These are phyloP conservation scores for Acanthurus lineatus DNA, from an alignment of 2,797 vertebrate species.

Conservation along the genomic window DNA sequence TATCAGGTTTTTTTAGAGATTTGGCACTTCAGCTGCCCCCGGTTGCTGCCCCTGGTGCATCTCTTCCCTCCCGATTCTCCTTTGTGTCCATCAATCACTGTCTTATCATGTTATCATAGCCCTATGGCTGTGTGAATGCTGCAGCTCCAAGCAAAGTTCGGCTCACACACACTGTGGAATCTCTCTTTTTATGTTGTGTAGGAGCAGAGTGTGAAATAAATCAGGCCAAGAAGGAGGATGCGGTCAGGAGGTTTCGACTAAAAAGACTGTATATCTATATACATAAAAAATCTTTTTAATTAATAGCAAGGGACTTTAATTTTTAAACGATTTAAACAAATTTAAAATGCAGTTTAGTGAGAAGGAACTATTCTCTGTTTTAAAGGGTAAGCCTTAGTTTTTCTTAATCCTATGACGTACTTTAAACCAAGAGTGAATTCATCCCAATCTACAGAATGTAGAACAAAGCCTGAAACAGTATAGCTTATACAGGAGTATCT, in stretches of 20 bases:
- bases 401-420: not conserved
- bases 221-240: not conserved
- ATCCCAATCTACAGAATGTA: not conserved
- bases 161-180: not conserved
- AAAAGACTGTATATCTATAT: not conserved
- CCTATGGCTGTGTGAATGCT: constrained; percentile 16
- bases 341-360: not conserved
- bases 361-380: not conserved
- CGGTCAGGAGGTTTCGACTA: not conserved
- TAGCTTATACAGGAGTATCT: not conserved
- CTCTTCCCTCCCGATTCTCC: constrained; percentile 1
- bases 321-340: not conserved
- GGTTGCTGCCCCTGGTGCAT: constrained; percentile 19
- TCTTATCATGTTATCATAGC: constrained; percentile 44
- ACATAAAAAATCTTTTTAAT: not conserved
- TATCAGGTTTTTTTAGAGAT: constrained; percentile 16
- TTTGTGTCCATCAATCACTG: constrained; percentile 34
- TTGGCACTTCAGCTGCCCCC: constrained; percentile 1
- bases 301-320: not conserved
- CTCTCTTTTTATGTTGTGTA: not conserved
- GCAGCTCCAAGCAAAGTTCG: constrained; percentile 3
- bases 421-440: not conserved
- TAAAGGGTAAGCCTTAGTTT: not conserved
- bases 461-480: not conserved
- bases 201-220: not conserved